Conservation (phyloP, 1,140 invertebrate genomes). For the Heliothis virescens region DNA sequence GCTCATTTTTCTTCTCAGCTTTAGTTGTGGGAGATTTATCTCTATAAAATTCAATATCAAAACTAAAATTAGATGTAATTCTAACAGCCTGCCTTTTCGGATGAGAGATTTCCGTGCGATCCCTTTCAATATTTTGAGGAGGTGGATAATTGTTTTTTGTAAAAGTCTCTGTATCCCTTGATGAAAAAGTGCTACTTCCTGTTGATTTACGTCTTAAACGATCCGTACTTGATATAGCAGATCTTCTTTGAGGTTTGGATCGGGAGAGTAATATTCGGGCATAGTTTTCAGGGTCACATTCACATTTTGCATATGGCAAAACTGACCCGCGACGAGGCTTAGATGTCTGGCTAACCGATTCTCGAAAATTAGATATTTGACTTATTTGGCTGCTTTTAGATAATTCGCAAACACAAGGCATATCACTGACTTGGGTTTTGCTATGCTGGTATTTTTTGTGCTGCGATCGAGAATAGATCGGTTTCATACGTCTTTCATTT, state of each 20-base stretch:
- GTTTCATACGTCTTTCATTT: neutral
- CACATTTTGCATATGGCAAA: constrained; percentile 16
- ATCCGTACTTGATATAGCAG: neutral
- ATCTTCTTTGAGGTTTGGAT: neutral
- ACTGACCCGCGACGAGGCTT: neutral
- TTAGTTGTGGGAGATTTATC: neutral
- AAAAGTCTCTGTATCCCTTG: constrained; percentile 9
- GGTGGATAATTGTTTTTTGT: neutral
- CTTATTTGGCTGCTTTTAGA: neutral
- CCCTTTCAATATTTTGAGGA: neutral
- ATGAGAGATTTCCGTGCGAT: neutral
- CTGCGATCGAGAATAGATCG: neutral
- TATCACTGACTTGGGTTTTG: neutral
- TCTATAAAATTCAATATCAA: constrained; percentile 54
- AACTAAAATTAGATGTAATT: constrained; percentile 42
- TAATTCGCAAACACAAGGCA: neutral
- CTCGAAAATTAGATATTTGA: neutral
- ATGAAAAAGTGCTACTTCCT: neutral
- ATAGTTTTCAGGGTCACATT: constrained; percentile 38
- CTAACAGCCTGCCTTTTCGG: constrained; percentile 22
- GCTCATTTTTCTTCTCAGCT: neutral
- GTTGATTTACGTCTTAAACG: neutral
- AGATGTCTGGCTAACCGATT: constrained; percentile 7
- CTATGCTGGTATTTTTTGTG: neutral
- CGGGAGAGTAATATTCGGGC: neutral